These are phyloP conservation scores for Corapipo altera DNA, from an alignment of 2,113 vertebrate genomes.

Conservation along the genomic window DNA sequence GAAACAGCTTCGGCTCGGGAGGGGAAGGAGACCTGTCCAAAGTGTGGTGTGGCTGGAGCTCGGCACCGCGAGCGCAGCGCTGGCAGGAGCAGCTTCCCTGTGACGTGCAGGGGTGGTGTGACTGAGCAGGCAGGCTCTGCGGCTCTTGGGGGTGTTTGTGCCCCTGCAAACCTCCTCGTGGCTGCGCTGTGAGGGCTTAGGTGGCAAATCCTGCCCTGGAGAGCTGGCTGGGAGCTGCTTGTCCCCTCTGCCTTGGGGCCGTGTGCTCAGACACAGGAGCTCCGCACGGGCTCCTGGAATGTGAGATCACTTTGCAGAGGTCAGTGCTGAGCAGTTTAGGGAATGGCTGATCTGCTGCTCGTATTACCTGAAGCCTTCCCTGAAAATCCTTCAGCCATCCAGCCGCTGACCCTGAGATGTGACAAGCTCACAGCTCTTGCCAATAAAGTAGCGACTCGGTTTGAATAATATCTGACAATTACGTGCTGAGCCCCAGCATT, in stretches of 20 bases:
- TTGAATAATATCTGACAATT: conserved; percentile 68
- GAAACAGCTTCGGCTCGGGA: background rate
- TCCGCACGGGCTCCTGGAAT: fast-evolving
- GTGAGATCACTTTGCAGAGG: background rate
- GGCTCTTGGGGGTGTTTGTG: fast-evolving
- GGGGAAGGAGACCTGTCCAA: conserved; percentile 22
- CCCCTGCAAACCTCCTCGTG: fast-evolving
- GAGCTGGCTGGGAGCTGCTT: background rate
- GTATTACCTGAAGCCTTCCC: background rate
- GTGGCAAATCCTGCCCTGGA: background rate
- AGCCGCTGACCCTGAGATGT: background rate
- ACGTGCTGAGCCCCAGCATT: conserved; percentile 35
- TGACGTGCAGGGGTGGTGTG: fast-evolving
- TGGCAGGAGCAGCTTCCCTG: background rate
- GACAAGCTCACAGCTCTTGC: conserved; percentile 29
- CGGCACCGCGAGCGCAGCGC: fast-evolving
- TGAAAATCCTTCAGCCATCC: background rate
- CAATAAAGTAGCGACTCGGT: background rate
- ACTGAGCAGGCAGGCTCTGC: background rate
- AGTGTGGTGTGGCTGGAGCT: background rate
- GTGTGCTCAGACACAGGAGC: fast-evolving
- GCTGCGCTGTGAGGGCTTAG: fast-evolving
- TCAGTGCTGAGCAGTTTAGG: background rate
- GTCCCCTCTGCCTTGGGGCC: background rate
- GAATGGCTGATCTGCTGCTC: background rate